phyloP scores from a whole-genome alignment of 2,888 invertebrate species.

The Morpho helenor region DNA sequence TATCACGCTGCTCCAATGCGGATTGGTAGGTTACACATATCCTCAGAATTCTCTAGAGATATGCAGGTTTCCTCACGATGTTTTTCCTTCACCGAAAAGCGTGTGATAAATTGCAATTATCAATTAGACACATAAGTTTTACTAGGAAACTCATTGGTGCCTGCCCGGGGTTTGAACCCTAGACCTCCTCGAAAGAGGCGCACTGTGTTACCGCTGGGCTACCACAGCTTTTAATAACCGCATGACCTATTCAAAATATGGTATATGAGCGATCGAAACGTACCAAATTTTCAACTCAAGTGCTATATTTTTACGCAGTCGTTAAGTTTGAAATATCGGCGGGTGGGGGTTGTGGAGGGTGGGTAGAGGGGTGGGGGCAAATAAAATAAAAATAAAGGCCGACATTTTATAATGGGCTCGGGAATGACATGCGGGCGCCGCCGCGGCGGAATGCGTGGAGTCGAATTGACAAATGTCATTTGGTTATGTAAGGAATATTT shows the following conservation, averaged over 20 bases:
- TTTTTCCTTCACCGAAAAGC: too few species aligned
- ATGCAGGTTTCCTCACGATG: too few species aligned
- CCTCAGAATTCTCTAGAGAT: too few species aligned
- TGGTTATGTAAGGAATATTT: conserved; percentile 14
- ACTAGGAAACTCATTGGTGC: too few species aligned
- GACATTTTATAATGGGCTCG: conserved; percentile 77
- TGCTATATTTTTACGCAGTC: conserved; percentile 73
- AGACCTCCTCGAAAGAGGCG: too few species aligned
- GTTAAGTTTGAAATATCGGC: conserved; percentile 78
- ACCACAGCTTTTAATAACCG: too few species aligned
- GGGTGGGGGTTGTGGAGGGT: conserved; percentile 29
- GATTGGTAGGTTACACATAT: too few species aligned
- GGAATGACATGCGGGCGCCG: conserved; percentile 78
- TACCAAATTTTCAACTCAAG: conserved; percentile 49
- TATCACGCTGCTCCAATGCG: too few species aligned
- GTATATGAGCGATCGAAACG: conserved; percentile 28
- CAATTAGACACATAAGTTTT: too few species aligned
- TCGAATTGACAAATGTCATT: conserved; percentile 21
- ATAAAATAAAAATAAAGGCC: conserved; percentile 77
- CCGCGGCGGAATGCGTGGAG: conserved; percentile 41
- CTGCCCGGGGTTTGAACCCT: too few species aligned
- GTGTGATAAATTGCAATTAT: too few species aligned
- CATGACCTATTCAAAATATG: conserved; percentile 12
- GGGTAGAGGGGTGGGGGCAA: conserved; percentile 39
- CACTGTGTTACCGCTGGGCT: too few species aligned